phyloP scores from a whole-genome alignment of 2,888 invertebrate species.

The Eumerus sabulonum region DNA sequence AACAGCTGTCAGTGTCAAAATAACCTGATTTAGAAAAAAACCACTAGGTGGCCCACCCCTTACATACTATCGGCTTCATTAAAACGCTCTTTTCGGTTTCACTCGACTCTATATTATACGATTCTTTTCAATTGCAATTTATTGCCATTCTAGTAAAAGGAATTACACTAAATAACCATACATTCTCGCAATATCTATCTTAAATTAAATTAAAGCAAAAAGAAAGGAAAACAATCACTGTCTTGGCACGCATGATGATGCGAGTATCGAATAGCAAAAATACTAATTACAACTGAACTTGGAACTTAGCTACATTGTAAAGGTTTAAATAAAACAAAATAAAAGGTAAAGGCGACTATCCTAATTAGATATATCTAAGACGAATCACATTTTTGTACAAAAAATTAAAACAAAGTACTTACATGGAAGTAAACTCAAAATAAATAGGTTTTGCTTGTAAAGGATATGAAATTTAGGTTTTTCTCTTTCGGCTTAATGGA shows the following conservation, averaged over 20 bases:
- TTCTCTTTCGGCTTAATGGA: constrained; percentile 15
- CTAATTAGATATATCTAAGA: constrained; percentile 23
- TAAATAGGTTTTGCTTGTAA: not conserved
- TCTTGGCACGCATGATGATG: constrained; percentile 49
- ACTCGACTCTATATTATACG: no score
- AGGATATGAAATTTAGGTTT: not conserved
- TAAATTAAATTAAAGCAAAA: constrained; percentile 18
- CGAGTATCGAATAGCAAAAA: constrained; percentile 34
- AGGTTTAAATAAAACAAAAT: no score
- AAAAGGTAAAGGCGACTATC: no score
- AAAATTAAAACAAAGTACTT: constrained; percentile 21
- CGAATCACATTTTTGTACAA: constrained; percentile 44
- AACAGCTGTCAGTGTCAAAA: no score
- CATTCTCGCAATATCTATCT: constrained; percentile 17
- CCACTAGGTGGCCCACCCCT: no score
- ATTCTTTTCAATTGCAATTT: no score
- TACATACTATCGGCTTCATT: no score
- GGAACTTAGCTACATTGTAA: not conserved
- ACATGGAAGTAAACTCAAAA: constrained; percentile 4
- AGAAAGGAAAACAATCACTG: constrained; percentile 17
- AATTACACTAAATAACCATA: constrained; percentile 35
- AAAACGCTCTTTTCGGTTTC: no score
- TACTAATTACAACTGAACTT: constrained; percentile 1
- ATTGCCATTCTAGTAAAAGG: constrained; percentile 15
- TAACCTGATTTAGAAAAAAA: no score